Evolutionary conservation across 2,797 vertebrate genomes (phyloP).

Genomic region (Champsocephalus gunnari): DNA sequence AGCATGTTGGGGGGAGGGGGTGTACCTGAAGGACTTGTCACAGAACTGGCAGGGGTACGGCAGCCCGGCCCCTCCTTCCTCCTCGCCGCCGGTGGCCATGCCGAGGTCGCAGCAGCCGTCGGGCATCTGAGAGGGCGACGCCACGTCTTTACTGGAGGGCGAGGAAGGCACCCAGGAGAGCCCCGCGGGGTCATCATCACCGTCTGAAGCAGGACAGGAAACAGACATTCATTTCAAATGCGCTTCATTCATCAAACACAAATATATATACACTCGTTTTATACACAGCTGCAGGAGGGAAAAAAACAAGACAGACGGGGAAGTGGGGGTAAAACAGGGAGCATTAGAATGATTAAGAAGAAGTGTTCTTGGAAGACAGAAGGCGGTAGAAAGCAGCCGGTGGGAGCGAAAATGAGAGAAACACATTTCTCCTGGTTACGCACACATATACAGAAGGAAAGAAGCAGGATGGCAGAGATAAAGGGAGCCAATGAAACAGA

Average conservation of each 20-base stretch:
- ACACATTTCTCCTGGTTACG: constrained; percentile 73
- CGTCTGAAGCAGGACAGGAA: constrained; percentile 88
- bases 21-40: constrained; percentile 95
- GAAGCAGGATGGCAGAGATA: constrained; percentile 73
- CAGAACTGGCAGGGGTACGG: constrained; percentile 99
- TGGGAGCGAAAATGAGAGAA: constrained; percentile 76
- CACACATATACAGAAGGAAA: constrained; percentile 39
- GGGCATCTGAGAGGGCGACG: constrained; percentile 97
- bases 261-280: constrained; percentile 1
- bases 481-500: constrained; percentile 58
- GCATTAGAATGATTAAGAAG: constrained; percentile 70
- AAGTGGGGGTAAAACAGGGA: constrained; percentile 63
- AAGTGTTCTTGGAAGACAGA: constrained; percentile 72
- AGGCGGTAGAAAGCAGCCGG: constrained; percentile 43
- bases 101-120: constrained; percentile 98
- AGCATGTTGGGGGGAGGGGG: neutral
- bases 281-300: constrained; percentile 43
- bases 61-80: constrained; percentile 97
- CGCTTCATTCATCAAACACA: neutral
- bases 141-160: constrained; percentile 99
- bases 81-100: constrained; percentile 92
- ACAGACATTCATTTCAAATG: constrained; percentile 13
- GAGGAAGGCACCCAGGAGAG: constrained; percentile 99
- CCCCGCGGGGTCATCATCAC: constrained; percentile 95
- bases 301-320: neutral